Evolutionary conservation across 2,113 vertebrate species (phyloP).

Genomic region (Corythaeola cristata): DNA sequence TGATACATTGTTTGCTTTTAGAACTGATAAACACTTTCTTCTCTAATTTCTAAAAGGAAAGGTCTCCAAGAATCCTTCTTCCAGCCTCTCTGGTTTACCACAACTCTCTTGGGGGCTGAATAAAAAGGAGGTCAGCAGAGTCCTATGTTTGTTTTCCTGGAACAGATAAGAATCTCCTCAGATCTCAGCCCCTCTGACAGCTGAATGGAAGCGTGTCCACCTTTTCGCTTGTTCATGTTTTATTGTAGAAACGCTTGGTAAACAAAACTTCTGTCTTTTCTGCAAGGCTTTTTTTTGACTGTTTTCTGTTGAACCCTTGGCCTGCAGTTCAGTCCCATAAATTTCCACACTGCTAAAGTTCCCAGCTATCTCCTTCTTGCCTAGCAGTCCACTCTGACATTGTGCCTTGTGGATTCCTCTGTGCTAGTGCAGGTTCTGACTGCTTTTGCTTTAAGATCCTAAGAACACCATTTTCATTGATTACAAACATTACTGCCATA

Average conservation of each 20-base stretch:
- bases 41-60: neutral
- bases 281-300: neutral
- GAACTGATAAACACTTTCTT: neutral
- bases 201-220: neutral
- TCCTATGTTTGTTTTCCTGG: neutral
- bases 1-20: neutral
- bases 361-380: neutral
- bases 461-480: neutral
- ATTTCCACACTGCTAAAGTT: neutral
- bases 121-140: neutral
- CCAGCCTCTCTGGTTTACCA: neutral
- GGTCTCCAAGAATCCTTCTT: neutral
- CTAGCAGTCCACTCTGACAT: accelerated
- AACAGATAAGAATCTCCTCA: neutral
- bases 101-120: neutral
- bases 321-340: neutral
- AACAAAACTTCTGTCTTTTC: neutral
- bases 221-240: neutral
- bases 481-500: neutral
- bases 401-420: neutral
- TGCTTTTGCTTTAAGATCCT: neutral
- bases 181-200: neutral
- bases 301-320: neutral
- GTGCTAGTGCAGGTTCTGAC: neutral
- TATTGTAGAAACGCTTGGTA: neutral